Conservation (phyloP, 2,888 invertebrate genomes). For the Caradrina kadenii region DNA sequence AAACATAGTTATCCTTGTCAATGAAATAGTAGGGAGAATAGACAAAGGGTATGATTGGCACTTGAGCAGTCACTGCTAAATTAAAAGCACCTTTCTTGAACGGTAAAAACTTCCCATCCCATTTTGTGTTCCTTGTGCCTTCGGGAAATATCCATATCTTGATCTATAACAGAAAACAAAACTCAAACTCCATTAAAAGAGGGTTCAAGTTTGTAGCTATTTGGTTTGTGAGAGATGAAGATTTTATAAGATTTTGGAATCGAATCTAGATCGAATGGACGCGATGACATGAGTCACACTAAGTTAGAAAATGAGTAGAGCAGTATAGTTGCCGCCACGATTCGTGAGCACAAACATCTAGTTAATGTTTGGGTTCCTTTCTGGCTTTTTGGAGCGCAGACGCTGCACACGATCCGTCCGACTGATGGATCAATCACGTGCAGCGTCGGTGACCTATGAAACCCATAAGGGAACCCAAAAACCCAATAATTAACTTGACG, state of each 20-base stretch:
- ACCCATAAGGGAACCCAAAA: no score
- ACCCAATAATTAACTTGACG: no score
- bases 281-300: no score
- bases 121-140: conserved; percentile 88
- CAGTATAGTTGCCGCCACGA: no score
- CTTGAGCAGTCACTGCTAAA: conserved; percentile 90
- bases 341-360: no score
- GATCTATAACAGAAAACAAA: conserved; percentile 52
- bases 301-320: no score
- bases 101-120: conserved; percentile 84
- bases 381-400: no score
- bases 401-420: no score
- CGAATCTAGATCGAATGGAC: no score
- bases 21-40: conserved; percentile 89
- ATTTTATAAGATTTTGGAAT: neutral
- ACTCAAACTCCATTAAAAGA: neutral
- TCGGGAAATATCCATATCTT: conserved; percentile 92
- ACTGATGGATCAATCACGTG: no score
- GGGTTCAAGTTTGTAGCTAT: neutral
- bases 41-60: conserved; percentile 91
- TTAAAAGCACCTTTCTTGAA: conserved; percentile 93
- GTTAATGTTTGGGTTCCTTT: no score
- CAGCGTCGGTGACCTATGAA: no score
- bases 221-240: neutral
- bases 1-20: conserved; percentile 68